Percentiles rank a stretch among this genome's conserved stretches.
phyloP scores from a whole-genome alignment of 1,140 invertebrate genomes.

The Drosophila triauraria region DNA sequence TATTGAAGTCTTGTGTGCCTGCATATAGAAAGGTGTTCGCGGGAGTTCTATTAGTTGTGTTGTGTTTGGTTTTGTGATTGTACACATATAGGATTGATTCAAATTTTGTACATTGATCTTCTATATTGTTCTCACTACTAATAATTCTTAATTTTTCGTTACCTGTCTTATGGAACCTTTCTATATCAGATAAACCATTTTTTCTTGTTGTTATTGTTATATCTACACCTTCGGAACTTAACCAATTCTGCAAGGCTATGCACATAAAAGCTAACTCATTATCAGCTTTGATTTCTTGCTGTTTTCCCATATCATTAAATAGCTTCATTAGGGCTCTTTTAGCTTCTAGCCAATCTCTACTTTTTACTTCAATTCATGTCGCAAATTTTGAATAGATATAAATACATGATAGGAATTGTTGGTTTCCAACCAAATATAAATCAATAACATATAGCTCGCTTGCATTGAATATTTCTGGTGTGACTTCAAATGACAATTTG shows the following conservation, averaged over 20 bases:
- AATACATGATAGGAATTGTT: neutral
- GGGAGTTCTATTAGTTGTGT: conserved; percentile 1
- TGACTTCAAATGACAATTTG: no score
- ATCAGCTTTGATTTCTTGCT: conserved; percentile 4
- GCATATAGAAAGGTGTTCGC: conserved; percentile 19
- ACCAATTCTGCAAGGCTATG: neutral
- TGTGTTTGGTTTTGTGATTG: conserved; percentile 26
- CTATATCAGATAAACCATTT: conserved; percentile 6
- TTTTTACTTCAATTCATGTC: neutral
- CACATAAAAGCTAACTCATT: conserved; percentile 10
- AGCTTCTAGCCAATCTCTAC: neutral
- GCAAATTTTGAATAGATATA: neutral
- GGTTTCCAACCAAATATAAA: neutral
- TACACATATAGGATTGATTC: conserved; percentile 9
- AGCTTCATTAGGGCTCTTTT: conserved; percentile 4
- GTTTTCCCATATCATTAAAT: conserved; percentile 11
- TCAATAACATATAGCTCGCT: neutral
- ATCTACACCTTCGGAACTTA: conserved; percentile 1
- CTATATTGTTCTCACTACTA: neutral
- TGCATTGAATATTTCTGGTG: no score
- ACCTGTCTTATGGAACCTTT: conserved; percentile 6
- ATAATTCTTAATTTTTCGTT: conserved; percentile 20
- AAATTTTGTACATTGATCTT: neutral
- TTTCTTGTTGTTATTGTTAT: conserved; percentile 4
- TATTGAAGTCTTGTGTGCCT: neutral